These are phyloP conservation scores for Pampusana beccarii DNA, from an alignment of 2,113 vertebrate species.

Conservation along the genomic window DNA sequence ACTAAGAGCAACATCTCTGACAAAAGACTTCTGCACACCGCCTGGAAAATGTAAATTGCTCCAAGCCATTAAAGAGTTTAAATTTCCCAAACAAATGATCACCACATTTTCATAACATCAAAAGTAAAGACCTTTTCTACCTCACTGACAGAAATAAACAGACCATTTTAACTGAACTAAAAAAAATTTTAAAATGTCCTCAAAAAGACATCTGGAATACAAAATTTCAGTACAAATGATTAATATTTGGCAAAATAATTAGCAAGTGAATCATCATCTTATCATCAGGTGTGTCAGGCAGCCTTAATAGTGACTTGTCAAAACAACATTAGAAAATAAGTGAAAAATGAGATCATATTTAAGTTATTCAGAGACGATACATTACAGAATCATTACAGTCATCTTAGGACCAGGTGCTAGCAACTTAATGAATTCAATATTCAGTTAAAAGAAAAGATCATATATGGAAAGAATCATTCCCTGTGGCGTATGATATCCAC, in stretches of 20 bases:
- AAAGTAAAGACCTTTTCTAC: neutral
- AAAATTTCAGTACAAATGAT: neutral
- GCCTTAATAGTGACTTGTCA: conserved; percentile 1
- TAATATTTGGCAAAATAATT: conserved; percentile 45
- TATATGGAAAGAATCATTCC: neutral
- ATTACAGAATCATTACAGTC: neutral
- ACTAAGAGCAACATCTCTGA: neutral
- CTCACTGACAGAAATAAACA: neutral
- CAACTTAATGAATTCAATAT: neutral
- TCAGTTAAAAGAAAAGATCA: neutral
- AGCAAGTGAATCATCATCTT: conserved; percentile 29
- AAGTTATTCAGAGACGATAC: neutral
- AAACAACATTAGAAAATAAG: conserved; percentile 23
- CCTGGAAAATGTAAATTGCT: neutral
- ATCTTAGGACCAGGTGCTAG: neutral
- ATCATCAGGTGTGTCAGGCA: conserved; percentile 9
- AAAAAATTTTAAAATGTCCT: neutral
- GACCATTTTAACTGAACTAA: neutral
- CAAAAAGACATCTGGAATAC: neutral
- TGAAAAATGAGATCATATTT: conserved; percentile 24
- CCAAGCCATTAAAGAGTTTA: neutral
- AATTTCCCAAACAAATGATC: neutral
- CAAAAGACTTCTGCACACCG: neutral
- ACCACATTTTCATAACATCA: neutral
- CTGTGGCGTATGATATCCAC: neutral